Percentiles rank a stretch among this genome's conserved stretches.
These are phyloP conservation scores for Cephus pygmeus DNA, from an alignment of 2,888 invertebrate genomes.

Conservation along the genomic window DNA sequence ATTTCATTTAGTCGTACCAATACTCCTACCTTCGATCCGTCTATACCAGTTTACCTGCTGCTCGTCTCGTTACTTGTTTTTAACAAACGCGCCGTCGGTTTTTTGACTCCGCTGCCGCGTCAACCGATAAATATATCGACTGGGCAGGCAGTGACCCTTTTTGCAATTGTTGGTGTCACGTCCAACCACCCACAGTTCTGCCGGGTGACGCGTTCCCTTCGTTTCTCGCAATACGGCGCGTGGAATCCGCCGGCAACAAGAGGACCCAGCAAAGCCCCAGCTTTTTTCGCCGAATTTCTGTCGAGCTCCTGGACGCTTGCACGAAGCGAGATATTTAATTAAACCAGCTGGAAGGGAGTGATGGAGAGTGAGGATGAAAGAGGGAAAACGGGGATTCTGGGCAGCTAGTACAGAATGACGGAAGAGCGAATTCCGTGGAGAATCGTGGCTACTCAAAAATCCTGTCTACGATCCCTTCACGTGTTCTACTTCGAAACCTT, in stretches of 20 bases:
- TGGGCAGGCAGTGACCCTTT: neutral
- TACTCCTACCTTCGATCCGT: neutral
- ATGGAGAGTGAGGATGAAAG: neutral
- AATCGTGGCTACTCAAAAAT: neutral
- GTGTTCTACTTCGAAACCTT: neutral
- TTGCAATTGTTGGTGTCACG: neutral
- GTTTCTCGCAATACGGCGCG: neutral
- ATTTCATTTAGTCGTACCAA: neutral
- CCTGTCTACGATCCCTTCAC: neutral
- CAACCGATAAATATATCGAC: neutral
- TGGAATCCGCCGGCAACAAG: neutral
- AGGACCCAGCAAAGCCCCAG: neutral
- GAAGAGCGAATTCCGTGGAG: neutral
- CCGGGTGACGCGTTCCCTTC: neutral
- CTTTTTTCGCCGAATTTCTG: neutral
- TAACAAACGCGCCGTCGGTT: neutral
- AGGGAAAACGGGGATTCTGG: neutral
- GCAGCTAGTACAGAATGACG: neutral
- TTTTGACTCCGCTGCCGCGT: neutral
- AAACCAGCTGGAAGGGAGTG: neutral
- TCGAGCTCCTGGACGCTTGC: neutral
- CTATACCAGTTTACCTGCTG: neutral
- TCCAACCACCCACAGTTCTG: neutral
- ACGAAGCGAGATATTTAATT: constrained; percentile 5
- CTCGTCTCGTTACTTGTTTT: neutral